Evolutionary conservation across 2,888 invertebrate species (phyloP).

Genomic region (Leucophenga montana): DNA sequence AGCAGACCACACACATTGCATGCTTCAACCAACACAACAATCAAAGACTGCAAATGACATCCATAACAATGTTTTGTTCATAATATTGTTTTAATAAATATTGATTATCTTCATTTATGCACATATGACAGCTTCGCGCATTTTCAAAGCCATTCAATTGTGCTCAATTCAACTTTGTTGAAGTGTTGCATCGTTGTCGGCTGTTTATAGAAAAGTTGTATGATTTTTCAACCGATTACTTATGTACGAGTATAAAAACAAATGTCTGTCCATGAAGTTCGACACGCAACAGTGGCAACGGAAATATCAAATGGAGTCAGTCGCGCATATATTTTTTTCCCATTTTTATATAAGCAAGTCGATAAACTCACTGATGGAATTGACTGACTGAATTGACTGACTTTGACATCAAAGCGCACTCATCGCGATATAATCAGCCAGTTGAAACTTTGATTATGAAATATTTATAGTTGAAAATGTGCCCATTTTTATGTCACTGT

Average conservation of each 20-base stretch:
- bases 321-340: background rate
- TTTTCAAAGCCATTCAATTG: slow-evolving; percentile 16
- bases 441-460: background rate
- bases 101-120: slow-evolving; percentile 10
- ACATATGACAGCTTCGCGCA: background rate
- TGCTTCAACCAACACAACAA: background rate
- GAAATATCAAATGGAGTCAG: slow-evolving; percentile 14
- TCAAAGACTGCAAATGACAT: slow-evolving; percentile 1
- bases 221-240: background rate
- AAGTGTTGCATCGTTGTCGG: too few relatives aligned
- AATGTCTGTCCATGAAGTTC: background rate
- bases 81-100: slow-evolving; percentile 10
- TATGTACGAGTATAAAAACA: background rate
- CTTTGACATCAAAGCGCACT: slow-evolving; percentile 20
- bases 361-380: background rate
- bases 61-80: slow-evolving; percentile 2
- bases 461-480: background rate
- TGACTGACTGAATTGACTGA: slow-evolving; percentile 7
- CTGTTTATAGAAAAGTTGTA: background rate
- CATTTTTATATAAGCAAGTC: background rate
- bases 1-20: background rate
- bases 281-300: slow-evolving; percentile 17
- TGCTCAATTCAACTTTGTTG: too few relatives aligned
- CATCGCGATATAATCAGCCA: background rate
- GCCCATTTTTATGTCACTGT: background rate